Percentiles rank a stretch among this genome's conserved stretches.
These are phyloP conservation scores for Hipposideros armiger DNA, from an alignment of 2,113 vertebrate genomes.

Conservation along the genomic window DNA sequence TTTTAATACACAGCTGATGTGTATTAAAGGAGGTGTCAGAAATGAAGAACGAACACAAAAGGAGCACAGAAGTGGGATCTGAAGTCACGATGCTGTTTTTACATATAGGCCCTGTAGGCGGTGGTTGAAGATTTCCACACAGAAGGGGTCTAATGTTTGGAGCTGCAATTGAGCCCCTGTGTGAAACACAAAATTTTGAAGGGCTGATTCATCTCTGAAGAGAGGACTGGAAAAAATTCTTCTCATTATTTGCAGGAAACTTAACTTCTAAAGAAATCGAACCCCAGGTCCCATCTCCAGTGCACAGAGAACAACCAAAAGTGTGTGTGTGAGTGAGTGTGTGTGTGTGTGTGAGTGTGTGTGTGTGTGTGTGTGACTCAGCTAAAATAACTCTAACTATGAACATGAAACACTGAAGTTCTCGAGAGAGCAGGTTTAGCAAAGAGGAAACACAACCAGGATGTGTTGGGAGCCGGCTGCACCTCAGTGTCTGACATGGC, in stretches of 20 bases:
- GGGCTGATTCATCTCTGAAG: background rate
- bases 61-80: background rate
- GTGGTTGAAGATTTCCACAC: accelerated
- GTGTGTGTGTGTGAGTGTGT: no score
- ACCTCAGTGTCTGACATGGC: no score
- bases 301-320: background rate
- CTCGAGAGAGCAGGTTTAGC: background rate
- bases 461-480: no score
- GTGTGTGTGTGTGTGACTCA: no score
- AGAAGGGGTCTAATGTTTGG: background rate
- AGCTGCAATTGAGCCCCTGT: background rate
- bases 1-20: background rate
- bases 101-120: accelerated
- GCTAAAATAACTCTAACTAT: background rate
- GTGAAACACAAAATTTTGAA: conserved; percentile 10
- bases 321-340: no score
- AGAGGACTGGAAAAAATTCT: background rate
- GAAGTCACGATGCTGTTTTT: background rate
- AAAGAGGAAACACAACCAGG: background rate
- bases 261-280: background rate
- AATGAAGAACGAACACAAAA: background rate
- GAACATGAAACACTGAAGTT: background rate
- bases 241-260: background rate
- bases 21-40: background rate
- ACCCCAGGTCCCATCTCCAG: background rate